A percentile compares a stretch with the other conserved stretches of the same genome.
These are phyloP conservation scores for Aphrophora alni DNA, from an alignment of 2,888 invertebrate genomes.

Conservation along the genomic window DNA sequence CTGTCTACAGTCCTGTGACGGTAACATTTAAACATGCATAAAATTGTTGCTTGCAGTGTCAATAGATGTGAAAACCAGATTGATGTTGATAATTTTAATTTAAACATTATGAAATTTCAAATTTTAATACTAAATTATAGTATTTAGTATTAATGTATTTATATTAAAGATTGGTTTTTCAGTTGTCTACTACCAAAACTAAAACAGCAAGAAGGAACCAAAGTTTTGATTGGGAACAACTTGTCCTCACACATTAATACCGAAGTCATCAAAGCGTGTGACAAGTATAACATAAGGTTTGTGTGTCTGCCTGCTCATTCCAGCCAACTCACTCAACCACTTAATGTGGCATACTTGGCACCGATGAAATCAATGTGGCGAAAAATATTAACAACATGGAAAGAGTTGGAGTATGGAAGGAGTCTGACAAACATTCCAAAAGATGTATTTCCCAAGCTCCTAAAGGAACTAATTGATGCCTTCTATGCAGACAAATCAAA, in stretches of 20 bases:
- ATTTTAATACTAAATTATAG: no score
- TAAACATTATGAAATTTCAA: no score
- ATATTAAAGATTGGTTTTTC: slow-evolving; percentile 54
- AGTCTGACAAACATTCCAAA: slow-evolving; percentile 22
- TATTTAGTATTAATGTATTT: no score
- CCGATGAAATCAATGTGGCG: slow-evolving; percentile 12
- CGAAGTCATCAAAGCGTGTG: neutral
- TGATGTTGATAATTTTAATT: no score
- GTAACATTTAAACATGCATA: no score
- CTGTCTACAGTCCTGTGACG: no score
- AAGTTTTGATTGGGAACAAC: slow-evolving; percentile 34
- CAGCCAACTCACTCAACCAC: slow-evolving; percentile 11
- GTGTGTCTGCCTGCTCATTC: slow-evolving; percentile 24
- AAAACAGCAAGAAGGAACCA: neutral
- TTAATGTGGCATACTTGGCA: slow-evolving; percentile 45
- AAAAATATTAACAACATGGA: no score
- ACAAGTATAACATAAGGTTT: neutral
- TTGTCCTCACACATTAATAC: neutral
- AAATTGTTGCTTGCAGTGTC: no score
- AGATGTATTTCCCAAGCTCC: slow-evolving; percentile 28
- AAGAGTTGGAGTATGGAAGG: no score
- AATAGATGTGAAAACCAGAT: no score
- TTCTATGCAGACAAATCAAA: neutral
- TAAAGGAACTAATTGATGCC: slow-evolving; percentile 14
- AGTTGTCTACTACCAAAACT: neutral